phyloP scores from a whole-genome alignment of 2,113 vertebrate genomes.

The Dicaeum eximium region DNA sequence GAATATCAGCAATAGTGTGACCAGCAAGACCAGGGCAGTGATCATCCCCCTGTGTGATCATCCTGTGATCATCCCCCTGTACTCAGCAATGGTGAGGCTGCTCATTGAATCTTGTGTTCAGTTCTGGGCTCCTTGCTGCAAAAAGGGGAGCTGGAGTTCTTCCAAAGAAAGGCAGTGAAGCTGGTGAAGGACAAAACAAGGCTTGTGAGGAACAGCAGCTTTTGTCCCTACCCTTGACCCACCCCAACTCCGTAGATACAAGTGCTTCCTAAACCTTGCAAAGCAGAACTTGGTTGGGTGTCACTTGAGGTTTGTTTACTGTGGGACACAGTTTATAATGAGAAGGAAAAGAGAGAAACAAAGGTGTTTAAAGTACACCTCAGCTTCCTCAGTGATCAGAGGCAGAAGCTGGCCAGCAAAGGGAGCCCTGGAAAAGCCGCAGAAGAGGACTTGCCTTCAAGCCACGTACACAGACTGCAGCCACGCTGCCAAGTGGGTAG shows the following conservation, averaged over 20 bases:
- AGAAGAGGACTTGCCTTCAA: background rate
- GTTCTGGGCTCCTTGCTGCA: background rate
- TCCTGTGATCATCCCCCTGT: background rate
- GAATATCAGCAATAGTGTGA: background rate
- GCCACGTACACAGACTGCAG: fast-evolving
- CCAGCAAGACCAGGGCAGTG: background rate
- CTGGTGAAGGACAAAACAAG: background rate
- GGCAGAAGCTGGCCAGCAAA: background rate
- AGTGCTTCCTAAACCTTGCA: background rate
- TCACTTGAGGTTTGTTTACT: background rate
- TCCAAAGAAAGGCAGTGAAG: background rate
- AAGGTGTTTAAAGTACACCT: background rate
- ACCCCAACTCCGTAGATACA: background rate
- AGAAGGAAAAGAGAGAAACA: background rate
- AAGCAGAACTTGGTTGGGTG: background rate
- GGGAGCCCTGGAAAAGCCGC: background rate
- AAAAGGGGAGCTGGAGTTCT: background rate
- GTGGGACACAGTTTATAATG: background rate
- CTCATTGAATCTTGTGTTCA: background rate
- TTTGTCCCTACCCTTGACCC: background rate
- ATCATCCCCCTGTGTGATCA: no score
- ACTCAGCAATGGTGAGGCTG: fast-evolving
- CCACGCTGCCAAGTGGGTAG: no score
- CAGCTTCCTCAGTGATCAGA: background rate
- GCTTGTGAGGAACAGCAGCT: background rate